Conservation (phyloP, 2,113 vertebrate species). For the Asarcornis scutulata region DNA sequence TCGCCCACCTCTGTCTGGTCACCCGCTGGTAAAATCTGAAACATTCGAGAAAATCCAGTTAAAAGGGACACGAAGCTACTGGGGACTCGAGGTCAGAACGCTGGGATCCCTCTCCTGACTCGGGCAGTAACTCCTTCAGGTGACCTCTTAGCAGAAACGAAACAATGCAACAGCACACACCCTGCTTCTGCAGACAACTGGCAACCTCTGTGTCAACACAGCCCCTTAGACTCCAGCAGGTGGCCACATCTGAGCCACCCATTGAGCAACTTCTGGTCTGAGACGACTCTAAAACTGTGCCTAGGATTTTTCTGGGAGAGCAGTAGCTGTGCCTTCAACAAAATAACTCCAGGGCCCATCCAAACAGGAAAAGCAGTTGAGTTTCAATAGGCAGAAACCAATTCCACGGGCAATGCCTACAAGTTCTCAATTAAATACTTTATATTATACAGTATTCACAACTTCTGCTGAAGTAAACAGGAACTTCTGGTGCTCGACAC, state of each 20-base stretch:
- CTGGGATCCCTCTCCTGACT: background rate
- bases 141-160: background rate
- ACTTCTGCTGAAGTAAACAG: background rate
- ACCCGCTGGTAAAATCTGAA: slow-evolving; percentile 90
- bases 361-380: background rate
- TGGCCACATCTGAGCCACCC: background rate
- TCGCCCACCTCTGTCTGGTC: slow-evolving; percentile 96
- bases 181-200: background rate
- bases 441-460: background rate
- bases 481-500: background rate
- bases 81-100: background rate
- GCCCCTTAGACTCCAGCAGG: background rate
- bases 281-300: background rate
- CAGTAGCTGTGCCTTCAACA: background rate
- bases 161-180: background rate
- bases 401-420: background rate
- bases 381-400: background rate
- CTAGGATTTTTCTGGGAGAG: background rate
- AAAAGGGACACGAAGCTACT: background rate
- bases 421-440: background rate
- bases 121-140: background rate
- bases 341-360: background rate
- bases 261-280: background rate
- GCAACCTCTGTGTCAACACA: background rate
- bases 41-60: slow-evolving; percentile 20